Evolutionary conservation across 1,140 invertebrate genomes (phyloP), one percentile per base, ranked within the genome.

Genomic region (Heliothis virescens): DNA sequence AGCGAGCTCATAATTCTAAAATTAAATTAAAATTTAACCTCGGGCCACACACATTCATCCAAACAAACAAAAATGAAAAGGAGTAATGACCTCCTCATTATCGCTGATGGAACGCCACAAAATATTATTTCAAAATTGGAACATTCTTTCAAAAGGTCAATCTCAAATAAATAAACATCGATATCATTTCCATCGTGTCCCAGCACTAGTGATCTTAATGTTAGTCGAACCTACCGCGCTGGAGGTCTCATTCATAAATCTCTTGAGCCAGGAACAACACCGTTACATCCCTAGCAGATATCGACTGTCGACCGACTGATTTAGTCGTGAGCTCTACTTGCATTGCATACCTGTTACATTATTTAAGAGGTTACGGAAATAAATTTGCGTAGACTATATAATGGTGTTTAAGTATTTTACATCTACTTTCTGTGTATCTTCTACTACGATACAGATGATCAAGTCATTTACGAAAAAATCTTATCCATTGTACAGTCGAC

Each of bases 161-260:
- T 0, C 13, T 16, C 13, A 15, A 15, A 53, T 5, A 62, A 62
- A 29, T 29, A 21, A 67, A 48, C 84, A 83, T 85, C 82, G 63
- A 81, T 79, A 84, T 80, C 18, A 82, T 83, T 55, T 57, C 79
- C 55, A 82, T 79, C 80, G 80, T 85, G 79, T 85, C 83, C 57
- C 77, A 75, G 73, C 86, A 83, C 87, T 89, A 90, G 81, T 82
- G 78, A 87, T 86, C 80, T 74, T 82, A 85, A 86, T 84, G 85
- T 79, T 83, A 81, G 80, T 71, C 69, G 84, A 81, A 87, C 91
- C 87, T 89, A 92, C 90, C 87, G 89, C 89, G 82, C 75, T 85
- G 79, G 75, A 76, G 74, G 82, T 84, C 81, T 83, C 88, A 89
- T 89, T 90, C 87, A 91, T 93, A 93, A 91, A 89, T 85, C 86